Conservation (phyloP, 2,797 vertebrate genomes). For the Denticeps clupeoides region DNA sequence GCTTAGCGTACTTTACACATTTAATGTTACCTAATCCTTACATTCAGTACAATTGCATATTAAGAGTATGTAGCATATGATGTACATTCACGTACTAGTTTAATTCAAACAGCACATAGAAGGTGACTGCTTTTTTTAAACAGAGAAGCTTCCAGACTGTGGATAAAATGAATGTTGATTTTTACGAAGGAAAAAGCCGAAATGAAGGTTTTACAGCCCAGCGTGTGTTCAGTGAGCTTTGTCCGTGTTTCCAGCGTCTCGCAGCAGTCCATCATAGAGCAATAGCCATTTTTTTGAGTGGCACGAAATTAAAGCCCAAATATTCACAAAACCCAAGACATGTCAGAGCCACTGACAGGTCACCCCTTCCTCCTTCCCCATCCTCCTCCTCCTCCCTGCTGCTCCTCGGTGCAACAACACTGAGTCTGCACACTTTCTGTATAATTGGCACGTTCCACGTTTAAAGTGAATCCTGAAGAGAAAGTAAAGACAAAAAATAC, state of each 20-base stretch:
- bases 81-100: too few relatives aligned
- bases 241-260: not conserved
- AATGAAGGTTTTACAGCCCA: too few relatives aligned
- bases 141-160: too few relatives aligned
- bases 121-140: too few relatives aligned
- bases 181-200: too few relatives aligned
- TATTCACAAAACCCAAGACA: slow-evolving; percentile 39
- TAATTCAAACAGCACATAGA: too few relatives aligned
- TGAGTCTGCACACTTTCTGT: slow-evolving; percentile 24
- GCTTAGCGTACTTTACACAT: too few relatives aligned
- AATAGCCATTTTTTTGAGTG: slow-evolving; percentile 33
- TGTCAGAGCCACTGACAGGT: slow-evolving; percentile 46
- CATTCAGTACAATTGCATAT: too few relatives aligned
- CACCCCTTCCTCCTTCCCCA: slow-evolving; percentile 20
- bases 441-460: slow-evolving; percentile 59
- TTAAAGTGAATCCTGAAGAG: slow-evolving; percentile 37
- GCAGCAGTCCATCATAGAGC: slow-evolving; percentile 5
- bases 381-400: slow-evolving; percentile 13
- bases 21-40: too few relatives aligned
- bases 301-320: slow-evolving; percentile 35
- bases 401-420: slow-evolving; percentile 23
- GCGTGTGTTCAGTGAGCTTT: too few relatives aligned
- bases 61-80: too few relatives aligned
- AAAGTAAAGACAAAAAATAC: not conserved
- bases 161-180: too few relatives aligned